Evolutionary conservation across 2,113 vertebrate species (phyloP).

Genomic region (Eptesicus fuscus): DNA sequence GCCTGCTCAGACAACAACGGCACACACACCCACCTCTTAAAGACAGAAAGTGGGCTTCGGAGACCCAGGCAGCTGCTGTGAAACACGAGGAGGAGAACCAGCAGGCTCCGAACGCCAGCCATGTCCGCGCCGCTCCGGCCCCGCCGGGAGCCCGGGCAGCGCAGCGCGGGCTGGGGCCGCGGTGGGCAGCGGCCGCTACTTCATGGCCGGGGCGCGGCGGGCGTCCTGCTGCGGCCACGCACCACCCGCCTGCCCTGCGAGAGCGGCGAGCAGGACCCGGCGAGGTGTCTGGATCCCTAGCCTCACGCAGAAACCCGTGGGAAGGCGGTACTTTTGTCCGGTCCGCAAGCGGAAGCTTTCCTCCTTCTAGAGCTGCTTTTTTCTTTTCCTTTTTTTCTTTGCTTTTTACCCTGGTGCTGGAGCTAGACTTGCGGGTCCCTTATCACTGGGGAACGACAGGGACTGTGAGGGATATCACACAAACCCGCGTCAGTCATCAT

Average conservation of each 20-base stretch:
- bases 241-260: constrained; percentile 68
- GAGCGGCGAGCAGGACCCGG: constrained; percentile 41
- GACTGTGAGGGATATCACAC: constrained; percentile 65
- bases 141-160: constrained; percentile 58
- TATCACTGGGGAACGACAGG: constrained; percentile 55
- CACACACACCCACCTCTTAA: constrained; percentile 86
- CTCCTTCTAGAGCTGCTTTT: constrained; percentile 23
- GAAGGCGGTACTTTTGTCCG: constrained; percentile 58
- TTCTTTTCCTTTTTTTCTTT: background rate
- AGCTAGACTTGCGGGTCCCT: constrained; percentile 61
- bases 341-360: constrained; percentile 55
- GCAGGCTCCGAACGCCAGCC: constrained; percentile 80
- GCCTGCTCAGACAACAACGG: background rate
- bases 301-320: constrained; percentile 34
- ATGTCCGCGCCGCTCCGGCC: constrained; percentile 81
- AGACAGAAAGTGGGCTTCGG: constrained; percentile 81
- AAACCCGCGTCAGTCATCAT: constrained; percentile 78
- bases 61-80: constrained; percentile 82
- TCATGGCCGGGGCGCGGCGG: constrained; percentile 75
- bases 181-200: constrained; percentile 76
- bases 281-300: constrained; percentile 52
- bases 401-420: background rate
- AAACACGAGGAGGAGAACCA: constrained; percentile 83
- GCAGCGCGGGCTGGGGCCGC: constrained; percentile 68
- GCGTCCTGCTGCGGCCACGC: constrained; percentile 71